A percentile compares a stretch with the other conserved stretches of the same genome.
Evolutionary conservation across 2,797 vertebrate species (phyloP).

Genomic region (Acanthurus tractus): DNA sequence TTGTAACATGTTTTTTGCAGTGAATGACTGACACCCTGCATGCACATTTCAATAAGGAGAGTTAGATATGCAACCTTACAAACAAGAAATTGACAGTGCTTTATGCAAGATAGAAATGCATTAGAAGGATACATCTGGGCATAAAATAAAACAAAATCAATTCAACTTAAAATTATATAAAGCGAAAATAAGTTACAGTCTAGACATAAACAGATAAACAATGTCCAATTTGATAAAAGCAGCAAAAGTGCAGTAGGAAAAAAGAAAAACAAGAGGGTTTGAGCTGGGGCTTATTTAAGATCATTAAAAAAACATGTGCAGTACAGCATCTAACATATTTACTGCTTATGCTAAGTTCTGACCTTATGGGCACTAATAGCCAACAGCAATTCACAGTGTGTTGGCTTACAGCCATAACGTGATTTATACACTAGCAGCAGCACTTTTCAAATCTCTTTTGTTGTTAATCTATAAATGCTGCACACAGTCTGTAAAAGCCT

Average conservation of each 20-base stretch:
- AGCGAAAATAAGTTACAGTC: not conserved
- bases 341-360: conserved; percentile 8
- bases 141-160: not conserved
- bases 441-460: conserved; percentile 37
- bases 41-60: not conserved
- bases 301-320: not conserved
- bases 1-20: conserved; percentile 37
- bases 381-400: conserved; percentile 6
- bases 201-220: not conserved
- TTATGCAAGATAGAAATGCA: not conserved
- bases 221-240: not conserved
- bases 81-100: conserved; percentile 6
- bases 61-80: not conserved
- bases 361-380: conserved; percentile 5
- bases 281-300: not conserved
- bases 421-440: conserved; percentile 53
- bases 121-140: not conserved
- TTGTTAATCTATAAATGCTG: conserved; percentile 42
- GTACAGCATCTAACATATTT: not conserved
- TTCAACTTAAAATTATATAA: not conserved
- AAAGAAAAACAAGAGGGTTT: not conserved
- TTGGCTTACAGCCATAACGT: conserved; percentile 36
- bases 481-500: conserved; percentile 61
- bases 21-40: conserved; percentile 13
- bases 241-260: not conserved